Percentiles rank a stretch among this genome's conserved stretches.
Evolutionary conservation across 2,113 vertebrate species (phyloP).

Genomic region (Proteles cristata): DNA sequence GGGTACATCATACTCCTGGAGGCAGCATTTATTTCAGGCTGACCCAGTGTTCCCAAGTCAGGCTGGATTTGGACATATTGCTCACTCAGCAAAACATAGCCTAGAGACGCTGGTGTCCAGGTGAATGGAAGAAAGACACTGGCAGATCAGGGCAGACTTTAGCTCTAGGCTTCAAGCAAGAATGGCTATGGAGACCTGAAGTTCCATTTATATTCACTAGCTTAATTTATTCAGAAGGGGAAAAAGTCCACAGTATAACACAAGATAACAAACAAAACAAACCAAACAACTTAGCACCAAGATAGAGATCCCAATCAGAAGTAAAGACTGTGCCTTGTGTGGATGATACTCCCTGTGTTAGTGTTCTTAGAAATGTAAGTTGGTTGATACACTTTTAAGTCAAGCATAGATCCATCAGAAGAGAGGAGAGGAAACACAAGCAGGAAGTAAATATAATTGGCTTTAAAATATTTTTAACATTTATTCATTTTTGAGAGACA

Average conservation of each 20-base stretch:
- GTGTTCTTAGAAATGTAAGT: neutral
- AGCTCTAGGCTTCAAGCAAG: neutral
- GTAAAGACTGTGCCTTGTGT: neutral
- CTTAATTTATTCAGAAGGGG: neutral
- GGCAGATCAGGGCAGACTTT: neutral
- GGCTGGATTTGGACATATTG: neutral
- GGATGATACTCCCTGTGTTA: neutral
- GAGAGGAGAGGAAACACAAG: neutral
- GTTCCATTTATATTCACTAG: neutral
- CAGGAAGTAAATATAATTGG: neutral
- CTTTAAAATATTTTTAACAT: neutral
- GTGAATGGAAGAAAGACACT: neutral
- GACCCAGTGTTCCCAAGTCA: neutral
- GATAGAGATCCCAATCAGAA: neutral
- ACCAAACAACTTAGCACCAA: neutral
- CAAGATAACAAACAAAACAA: neutral
- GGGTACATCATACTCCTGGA: neutral
- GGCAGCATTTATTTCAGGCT: neutral
- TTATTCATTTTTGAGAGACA: too few species aligned
- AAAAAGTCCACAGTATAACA: neutral
- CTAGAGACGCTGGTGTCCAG: neutral
- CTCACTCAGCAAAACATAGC: neutral
- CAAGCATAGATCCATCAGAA: neutral
- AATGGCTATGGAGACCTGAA: neutral
- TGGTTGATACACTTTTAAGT: neutral